Base-by-base conservation (phyloP, 2,888 invertebrate genomes). In the Drosophila melanosoma region DNA sequence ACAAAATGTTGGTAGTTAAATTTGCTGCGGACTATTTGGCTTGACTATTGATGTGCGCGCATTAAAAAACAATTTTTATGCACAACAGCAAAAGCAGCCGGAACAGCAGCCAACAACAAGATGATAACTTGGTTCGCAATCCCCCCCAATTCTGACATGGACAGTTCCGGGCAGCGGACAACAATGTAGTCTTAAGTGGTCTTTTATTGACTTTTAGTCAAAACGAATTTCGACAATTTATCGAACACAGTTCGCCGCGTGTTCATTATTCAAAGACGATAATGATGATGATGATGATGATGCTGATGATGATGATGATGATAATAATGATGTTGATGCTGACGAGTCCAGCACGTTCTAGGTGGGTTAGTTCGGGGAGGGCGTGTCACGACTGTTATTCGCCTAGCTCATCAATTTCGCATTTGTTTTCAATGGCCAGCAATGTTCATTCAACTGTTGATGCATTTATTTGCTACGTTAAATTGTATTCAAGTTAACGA, bases 191-290 rank as follows among this genome's bases (percentile, higher is more conserved):
- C 87, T 89, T 87, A 87, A 87, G 87, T 87, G 90, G 87, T 87
- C 87, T 87, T 87, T 87, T 87, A 87, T 87, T 87, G 87, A 87
- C 87, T 87, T 87, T 87, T 88, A 87, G 87, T 90, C 87, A 87
- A 85, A 87, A 88, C 87, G 90, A 87, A 87, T 89, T 87, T 87
- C 76, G 88, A 83, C 87, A 87, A 87, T 87, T 87, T 89, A 87
- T 87, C 86, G 87, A 85, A 88, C 81, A 77, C 77, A 75, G 84
- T 75, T 81, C 79, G 81, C 53, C 67, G 77, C 84, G 75, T 87
- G 86, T 89, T 87, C 90, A 89, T 87, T 89, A 89, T 81, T 81
- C 71, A 81, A 74, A 74, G 60, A 60, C 51, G 62, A 64, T 62
- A 62, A 63, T 73, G 69, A 53, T 42, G 49, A 48, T 62, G 74